Conservation (phyloP, 1,140 invertebrate genomes). For the Cotesia glomerata region DNA sequence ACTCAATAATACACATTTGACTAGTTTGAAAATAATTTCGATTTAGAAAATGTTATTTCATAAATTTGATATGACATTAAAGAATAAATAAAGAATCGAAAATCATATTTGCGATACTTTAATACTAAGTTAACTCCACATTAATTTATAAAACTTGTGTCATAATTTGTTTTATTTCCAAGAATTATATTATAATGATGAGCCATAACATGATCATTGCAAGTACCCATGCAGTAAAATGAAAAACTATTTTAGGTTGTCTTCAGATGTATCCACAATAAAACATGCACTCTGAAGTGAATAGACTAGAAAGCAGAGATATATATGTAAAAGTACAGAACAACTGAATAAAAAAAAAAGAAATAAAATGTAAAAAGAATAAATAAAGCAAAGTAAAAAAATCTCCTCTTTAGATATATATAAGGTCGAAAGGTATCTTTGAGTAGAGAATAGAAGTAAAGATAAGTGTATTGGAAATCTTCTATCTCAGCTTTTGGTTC, state of each 20-base stretch:
- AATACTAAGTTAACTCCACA: too few species aligned
- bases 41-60: too few species aligned
- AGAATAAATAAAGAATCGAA: too few species aligned
- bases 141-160: too few species aligned
- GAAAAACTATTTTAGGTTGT: not conserved
- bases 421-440: conserved; percentile 16
- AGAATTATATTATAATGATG: too few species aligned
- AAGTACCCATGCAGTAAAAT: not conserved
- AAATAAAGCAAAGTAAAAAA: conserved; percentile 4
- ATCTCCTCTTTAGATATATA: not conserved
- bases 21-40: too few species aligned
- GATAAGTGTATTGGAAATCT: conserved; percentile 11
- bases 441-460: not conserved
- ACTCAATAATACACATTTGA: too few species aligned
- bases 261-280: not conserved
- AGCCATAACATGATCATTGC: not conserved
- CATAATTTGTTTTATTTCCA: too few species aligned
- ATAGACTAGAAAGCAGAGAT: too few species aligned
- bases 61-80: too few species aligned
- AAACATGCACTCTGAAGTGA: not conserved
- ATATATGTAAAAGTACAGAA: too few species aligned
- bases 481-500: conserved; percentile 17
- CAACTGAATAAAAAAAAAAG: not conserved
- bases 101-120: too few species aligned
- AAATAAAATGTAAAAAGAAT: conserved; percentile 15